phyloP scores from a whole-genome alignment of 2,888 invertebrate species.

The Dolichomitus sp. region DNA sequence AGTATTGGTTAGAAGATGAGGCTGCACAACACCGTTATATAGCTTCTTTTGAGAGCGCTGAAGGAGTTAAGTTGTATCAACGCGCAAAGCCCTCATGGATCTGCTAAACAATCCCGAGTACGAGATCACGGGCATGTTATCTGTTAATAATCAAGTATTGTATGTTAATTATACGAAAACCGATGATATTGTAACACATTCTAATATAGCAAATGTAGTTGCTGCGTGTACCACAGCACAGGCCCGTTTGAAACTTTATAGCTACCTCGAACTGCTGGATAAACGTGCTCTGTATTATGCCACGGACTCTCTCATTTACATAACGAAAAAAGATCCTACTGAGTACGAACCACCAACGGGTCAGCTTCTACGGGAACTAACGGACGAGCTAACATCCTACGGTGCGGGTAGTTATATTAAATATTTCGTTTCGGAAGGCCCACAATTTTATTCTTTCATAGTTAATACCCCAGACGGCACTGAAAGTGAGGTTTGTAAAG shows the following conservation, averaged over 20 bases:
- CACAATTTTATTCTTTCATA: not conserved
- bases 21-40: too few relatives aligned
- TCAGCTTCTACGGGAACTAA: too few relatives aligned
- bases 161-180: not conserved
- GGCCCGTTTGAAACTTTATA: too few relatives aligned
- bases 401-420: not conserved
- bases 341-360: too few relatives aligned
- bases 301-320: constrained; percentile 54
- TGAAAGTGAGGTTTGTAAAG: too few relatives aligned
- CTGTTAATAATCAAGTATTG: not conserved
- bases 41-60: too few relatives aligned
- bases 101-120: not conserved
- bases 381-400: too few relatives aligned
- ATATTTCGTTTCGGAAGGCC: not conserved
- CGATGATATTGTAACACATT: not conserved
- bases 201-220: constrained; percentile 74
- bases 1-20: too few relatives aligned
- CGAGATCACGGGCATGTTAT: not conserved
- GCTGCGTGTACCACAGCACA: constrained; percentile 80
- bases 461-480: not conserved
- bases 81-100: not conserved
- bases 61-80: not conserved
- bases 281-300: constrained; percentile 78
- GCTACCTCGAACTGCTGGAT: too few relatives aligned
- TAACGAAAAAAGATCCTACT: too few relatives aligned